Evolutionary conservation across 64 coral and sea anemone genomes (phyloP).

Genomic region (Catalaphyllia jardinei): DNA sequence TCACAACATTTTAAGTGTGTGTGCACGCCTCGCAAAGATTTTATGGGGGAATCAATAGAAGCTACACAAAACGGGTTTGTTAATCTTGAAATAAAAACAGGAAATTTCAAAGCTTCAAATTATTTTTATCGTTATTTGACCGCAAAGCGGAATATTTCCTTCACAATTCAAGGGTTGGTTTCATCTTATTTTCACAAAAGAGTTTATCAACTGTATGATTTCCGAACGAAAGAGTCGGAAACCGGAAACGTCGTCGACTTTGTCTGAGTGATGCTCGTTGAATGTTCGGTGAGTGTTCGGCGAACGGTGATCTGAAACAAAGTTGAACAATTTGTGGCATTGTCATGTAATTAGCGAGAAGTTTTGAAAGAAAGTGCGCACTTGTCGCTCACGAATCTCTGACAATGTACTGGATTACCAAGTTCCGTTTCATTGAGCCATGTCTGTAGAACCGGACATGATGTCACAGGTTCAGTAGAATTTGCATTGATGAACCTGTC

Average conservation of each 20-base stretch:
- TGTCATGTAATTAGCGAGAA: neutral
- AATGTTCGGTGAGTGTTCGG: too few relatives aligned
- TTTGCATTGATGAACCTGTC: too few relatives aligned
- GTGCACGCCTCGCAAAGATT: neutral
- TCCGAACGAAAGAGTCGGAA: too few relatives aligned
- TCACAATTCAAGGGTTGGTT: neutral
- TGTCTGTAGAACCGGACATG: too few relatives aligned
- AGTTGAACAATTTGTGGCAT: too few relatives aligned
- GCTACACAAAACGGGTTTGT: neutral
- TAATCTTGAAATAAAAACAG: neutral
- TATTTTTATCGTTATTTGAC: neutral
- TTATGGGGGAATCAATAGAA: neutral
- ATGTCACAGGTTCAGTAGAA: too few relatives aligned
- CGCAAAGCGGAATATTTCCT: neutral
- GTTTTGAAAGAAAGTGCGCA: neutral
- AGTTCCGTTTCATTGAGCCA: neutral
- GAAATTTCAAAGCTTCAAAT: constrained; percentile 1
- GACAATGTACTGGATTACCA: neutral
- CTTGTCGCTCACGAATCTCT: neutral
- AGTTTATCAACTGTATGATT: too few relatives aligned
- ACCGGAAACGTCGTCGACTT: too few relatives aligned
- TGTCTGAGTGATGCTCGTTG: too few relatives aligned
- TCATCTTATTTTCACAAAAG: too few relatives aligned
- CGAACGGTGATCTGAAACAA: too few relatives aligned
- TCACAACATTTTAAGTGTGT: neutral